Base-by-base conservation (phyloP, 2,888 invertebrate species). In the Pseudanteris insignis region DNA sequence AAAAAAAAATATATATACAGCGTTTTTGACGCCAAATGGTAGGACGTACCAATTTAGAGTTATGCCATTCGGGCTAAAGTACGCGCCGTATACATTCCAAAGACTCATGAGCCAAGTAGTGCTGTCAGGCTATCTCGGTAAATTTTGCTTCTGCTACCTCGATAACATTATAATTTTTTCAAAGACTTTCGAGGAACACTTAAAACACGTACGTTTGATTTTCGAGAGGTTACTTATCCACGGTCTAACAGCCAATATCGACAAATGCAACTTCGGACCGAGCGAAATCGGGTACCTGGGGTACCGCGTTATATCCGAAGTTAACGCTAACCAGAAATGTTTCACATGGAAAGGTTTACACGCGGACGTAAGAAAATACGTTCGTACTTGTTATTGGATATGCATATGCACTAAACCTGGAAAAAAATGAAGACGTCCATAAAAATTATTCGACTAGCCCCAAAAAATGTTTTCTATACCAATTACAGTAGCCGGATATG, bases 121-220 rank as follows among this genome's bases (percentile, higher is more conserved):
- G n/a, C 13, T 41, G 3, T 11, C 2, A 6, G 41, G 41, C 1
- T 21, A n/a, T 2, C 29, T 41, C 6, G 12, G 12, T 1, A n/a
- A 11, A 10, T 21, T 18, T 12, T 18, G 11, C n/a, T 29, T 29
- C 4, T 18, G 15, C 5, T 41, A 41, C 12, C 30, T 41, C 2
- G 30, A 41, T 4, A 30, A 41, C 12, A 41, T 41, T 0, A 41
- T 41, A 1, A 41, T 41, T n/a, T 41, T 18, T 21, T 41, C 41
- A 0, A 21, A 30, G 8, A 8, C 15, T 2, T 41, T 11, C 18
- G 30, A 41, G 2, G 21, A 41, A 21, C 41, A 41, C 8, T 5
- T 29, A 1, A 4, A 18, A 21, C 29, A 40, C 8, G n/a, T 40
- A 10, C 12, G 12, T 1, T 4, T 40, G 1, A n/a, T 40, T 2